Conservation (phyloP, 2,113 vertebrate species). For the Himantopus leucocephalus region DNA sequence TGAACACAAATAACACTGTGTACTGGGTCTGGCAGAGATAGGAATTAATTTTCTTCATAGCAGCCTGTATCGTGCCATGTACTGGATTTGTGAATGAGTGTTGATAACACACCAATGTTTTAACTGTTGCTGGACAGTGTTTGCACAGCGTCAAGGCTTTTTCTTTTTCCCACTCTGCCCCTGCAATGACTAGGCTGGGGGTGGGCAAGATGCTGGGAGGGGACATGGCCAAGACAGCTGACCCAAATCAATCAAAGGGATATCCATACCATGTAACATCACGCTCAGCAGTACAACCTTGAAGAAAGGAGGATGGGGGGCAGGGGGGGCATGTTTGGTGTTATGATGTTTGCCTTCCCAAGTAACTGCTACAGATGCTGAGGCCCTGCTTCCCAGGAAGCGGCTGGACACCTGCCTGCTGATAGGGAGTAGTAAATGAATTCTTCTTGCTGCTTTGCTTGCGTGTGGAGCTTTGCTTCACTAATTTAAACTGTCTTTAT, state of each 20-base stretch:
- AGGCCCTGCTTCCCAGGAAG: not conserved
- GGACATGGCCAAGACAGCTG: not conserved
- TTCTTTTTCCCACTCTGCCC: not conserved
- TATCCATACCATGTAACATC: not conserved
- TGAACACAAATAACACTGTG: not conserved
- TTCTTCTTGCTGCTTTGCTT: not conserved
- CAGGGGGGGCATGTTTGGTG: not conserved
- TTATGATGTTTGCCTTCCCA: not conserved
- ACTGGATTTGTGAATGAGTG: not conserved
- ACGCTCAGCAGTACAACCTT: not conserved
- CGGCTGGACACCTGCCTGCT: not conserved
- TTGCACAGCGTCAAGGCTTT: not conserved
- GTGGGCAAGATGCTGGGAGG: not conserved
- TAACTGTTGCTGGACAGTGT: not conserved
- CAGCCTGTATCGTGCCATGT: not conserved
- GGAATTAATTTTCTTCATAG: not conserved
- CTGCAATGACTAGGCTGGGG: not conserved
- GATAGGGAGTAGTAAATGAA: fast-evolving
- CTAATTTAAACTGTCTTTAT: not conserved
- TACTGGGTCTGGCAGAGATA: not conserved
- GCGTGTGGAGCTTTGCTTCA: not conserved
- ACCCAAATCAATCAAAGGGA: not conserved
- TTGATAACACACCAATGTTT: not conserved
- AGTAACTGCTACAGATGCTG: not conserved
- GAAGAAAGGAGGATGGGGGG: not conserved